A percentile compares a stretch with the other conserved stretches of the same genome.
phyloP scores from a whole-genome alignment of 2,113 vertebrate species.

The Erythrocercus mccallii region DNA sequence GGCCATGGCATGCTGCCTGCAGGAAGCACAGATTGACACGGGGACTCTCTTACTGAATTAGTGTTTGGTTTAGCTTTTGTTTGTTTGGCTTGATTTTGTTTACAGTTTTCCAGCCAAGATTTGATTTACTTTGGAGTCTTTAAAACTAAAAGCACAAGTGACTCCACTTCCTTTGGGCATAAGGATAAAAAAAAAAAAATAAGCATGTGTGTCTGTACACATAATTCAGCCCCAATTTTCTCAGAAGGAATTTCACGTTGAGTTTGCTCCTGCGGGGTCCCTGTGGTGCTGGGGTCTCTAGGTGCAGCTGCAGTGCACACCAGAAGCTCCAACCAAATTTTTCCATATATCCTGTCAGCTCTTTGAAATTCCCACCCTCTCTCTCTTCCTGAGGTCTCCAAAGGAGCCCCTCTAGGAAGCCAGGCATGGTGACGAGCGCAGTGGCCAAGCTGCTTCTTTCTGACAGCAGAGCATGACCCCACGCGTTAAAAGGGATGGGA shows the following conservation, averaged over 20 bases:
- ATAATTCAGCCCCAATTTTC: not conserved
- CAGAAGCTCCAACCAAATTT: not conserved
- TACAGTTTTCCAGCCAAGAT: conserved; percentile 46
- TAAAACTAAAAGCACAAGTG: conserved; percentile 10
- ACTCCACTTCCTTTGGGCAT: not conserved
- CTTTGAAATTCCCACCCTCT: not conserved
- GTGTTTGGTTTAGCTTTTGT: conserved; percentile 45
- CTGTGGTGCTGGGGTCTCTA: not conserved
- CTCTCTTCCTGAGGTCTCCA: not conserved
- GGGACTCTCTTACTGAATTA: conserved; percentile 32
- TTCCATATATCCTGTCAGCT: not conserved
- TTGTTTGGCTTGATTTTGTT: conserved; percentile 55
- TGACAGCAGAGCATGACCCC: not conserved
- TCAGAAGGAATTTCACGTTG: not conserved
- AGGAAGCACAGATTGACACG: conserved; percentile 14
- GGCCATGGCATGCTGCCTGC: conserved; percentile 14
- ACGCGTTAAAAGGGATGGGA: accelerated
- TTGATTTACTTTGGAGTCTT: conserved; percentile 44
- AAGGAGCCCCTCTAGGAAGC: not conserved
- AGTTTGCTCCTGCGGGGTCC: not conserved
- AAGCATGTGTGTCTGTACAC: not conserved
- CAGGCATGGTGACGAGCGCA: accelerated
- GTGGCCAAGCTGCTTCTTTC: not conserved
- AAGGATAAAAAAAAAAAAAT: not conserved
- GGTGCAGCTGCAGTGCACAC: not conserved